phyloP scores from a whole-genome alignment of 2,888 invertebrate species.

The Agonum fuliginosum region DNA sequence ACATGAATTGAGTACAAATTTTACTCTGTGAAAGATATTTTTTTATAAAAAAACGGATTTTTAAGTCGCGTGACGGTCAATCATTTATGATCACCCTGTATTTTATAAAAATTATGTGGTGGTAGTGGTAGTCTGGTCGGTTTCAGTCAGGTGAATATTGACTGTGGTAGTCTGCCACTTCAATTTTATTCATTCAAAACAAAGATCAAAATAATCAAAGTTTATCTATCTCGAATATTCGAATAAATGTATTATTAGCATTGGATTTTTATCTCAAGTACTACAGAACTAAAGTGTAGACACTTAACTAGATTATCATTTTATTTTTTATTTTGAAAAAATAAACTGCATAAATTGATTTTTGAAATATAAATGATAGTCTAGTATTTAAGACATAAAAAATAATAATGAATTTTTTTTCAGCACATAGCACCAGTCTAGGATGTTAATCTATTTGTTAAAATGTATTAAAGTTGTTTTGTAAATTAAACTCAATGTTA shows the following conservation, averaged over 20 bases:
- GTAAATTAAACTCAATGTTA: not conserved
- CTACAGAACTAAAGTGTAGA: too few species aligned
- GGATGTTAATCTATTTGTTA: slow-evolving; percentile 10
- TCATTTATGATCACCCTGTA: too few species aligned
- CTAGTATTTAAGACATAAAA: slow-evolving; percentile 6
- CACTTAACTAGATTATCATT: too few species aligned
- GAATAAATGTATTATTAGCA: too few species aligned
- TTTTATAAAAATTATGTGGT: slow-evolving; percentile 13
- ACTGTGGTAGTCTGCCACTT: slow-evolving; percentile 22
- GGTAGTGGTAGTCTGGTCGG: slow-evolving; percentile 43
- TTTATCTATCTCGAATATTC: not conserved
- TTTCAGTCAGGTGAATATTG: slow-evolving; percentile 46
- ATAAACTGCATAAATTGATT: too few species aligned
- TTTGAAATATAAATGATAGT: slow-evolving; percentile 34
- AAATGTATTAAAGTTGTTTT: slow-evolving; percentile 33
- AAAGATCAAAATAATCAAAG: not conserved
- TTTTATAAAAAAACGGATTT: too few species aligned
- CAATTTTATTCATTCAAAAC: slow-evolving; percentile 1
- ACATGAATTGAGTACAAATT: too few species aligned
- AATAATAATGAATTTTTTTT: slow-evolving; percentile 18
- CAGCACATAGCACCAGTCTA: slow-evolving; percentile 38
- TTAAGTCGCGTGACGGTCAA: too few species aligned
- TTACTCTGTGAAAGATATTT: too few species aligned
- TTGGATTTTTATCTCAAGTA: too few species aligned
- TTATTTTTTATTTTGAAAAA: too few species aligned